Conservation (phyloP, 1,140 invertebrate species). For the Agraylea sexmaculata region DNA sequence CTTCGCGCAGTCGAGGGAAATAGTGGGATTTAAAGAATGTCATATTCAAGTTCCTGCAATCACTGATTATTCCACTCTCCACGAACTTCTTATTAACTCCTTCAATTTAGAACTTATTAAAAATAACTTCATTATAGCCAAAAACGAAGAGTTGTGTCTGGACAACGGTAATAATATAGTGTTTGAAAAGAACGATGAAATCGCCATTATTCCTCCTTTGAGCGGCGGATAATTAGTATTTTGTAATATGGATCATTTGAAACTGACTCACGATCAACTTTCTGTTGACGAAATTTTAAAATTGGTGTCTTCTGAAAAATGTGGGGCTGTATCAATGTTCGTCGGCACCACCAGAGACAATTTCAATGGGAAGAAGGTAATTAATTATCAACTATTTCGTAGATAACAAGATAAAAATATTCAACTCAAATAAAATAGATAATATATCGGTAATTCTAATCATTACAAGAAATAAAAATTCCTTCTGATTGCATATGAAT, state of each 20-base stretch:
- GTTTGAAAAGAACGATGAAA: conserved; percentile 55
- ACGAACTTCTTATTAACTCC: conserved; percentile 42
- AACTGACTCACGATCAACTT: conserved; percentile 55
- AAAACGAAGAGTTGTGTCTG: conserved; percentile 66
- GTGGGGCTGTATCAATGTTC: conserved; percentile 82
- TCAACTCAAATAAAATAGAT: background rate
- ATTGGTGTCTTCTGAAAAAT: conserved; percentile 55
- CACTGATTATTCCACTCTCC: conserved; percentile 42
- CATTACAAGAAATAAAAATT: too few species aligned
- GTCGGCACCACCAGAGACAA: conserved; percentile 85
- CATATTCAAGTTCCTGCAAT: conserved; percentile 37
- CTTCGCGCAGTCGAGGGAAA: conserved; percentile 77
- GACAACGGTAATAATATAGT: conserved; percentile 41
- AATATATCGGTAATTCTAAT: too few species aligned
- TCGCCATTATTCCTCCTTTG: conserved; percentile 77
- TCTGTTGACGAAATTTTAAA: conserved; percentile 55
- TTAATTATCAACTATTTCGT: background rate
- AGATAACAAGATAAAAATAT: background rate
- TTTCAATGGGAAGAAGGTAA: conserved; percentile 72
- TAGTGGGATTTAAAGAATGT: conserved; percentile 49
- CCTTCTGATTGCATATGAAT: too few species aligned
- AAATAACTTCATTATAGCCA: conserved; percentile 60
- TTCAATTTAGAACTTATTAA: conserved; percentile 58
- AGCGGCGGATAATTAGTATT: conserved; percentile 57
- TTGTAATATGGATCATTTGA: conserved; percentile 49